Percentiles rank a stretch among this genome's conserved stretches.
Evolutionary conservation across 1,140 invertebrate species (phyloP).

Genomic region (Callitettix versicolor): DNA sequence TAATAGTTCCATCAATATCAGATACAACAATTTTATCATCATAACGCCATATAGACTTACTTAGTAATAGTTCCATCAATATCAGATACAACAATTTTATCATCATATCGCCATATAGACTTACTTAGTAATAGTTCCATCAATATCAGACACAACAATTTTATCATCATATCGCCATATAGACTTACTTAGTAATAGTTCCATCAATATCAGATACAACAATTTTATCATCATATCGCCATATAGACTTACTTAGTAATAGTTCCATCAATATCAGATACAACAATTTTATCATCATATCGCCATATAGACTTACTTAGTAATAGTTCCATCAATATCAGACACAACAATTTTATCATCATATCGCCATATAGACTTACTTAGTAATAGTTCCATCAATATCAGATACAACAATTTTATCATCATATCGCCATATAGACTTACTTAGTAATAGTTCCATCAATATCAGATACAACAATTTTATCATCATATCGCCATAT

Average conservation of each 20-base stretch:
- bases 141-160: conserved; percentile 98
- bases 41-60: conserved; percentile 83
- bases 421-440: conserved; percentile 92
- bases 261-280: conserved; percentile 99
- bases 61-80: conserved; percentile 99
- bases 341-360: conserved; percentile 97
- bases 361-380: conserved; percentile 83
- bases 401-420: conserved; percentile 97
- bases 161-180: conserved; percentile 96
- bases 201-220: conserved; percentile 99
- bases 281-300: conserved; percentile 93
- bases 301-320: conserved; percentile 92
- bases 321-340: conserved; percentile 99
- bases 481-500: conserved; percentile 96
- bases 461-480: conserved; percentile 98
- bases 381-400: conserved; percentile 99
- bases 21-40: conserved; percentile 97
- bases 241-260: conserved; percentile 95
- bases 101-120: conserved; percentile 92
- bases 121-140: conserved; percentile 98
- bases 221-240: conserved; percentile 93
- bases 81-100: conserved; percentile 97
- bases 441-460: conserved; percentile 98
- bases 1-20: conserved; percentile 99
- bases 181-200: conserved; percentile 94